phyloP scores from a whole-genome alignment of 1,140 invertebrate genomes.

The Microplitis mediator region DNA sequence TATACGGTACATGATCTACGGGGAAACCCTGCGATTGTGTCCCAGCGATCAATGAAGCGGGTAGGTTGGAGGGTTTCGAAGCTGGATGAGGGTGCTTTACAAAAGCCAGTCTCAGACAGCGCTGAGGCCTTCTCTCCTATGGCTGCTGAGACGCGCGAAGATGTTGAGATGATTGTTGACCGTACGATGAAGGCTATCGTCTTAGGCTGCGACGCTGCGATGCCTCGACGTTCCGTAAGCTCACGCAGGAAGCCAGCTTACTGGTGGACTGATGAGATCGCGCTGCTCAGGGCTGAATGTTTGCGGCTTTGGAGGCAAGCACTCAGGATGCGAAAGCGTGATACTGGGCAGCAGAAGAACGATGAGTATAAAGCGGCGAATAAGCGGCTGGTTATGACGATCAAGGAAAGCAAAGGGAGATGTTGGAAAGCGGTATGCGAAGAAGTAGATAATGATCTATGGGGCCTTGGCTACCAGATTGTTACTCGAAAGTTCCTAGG shows the following conservation, averaged over 20 bases:
- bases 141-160: not conserved
- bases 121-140: not conserved
- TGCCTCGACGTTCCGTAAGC: not conserved
- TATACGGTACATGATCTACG: not conserved
- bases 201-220: too few species aligned
- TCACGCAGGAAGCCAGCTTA: constrained; percentile 26
- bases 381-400: constrained; percentile 24
- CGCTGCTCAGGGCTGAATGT: constrained; percentile 34
- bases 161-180: not conserved
- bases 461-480: constrained; percentile 40
- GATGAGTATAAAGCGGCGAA: constrained; percentile 20
- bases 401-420: constrained; percentile 31
- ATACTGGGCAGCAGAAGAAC: not conserved
- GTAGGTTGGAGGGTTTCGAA: not conserved
- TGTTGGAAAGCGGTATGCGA: constrained; percentile 30
- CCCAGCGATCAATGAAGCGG: not conserved
- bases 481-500: constrained; percentile 28
- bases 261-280: constrained; percentile 47
- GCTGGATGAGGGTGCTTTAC: constrained; percentile 17
- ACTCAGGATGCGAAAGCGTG: not conserved
- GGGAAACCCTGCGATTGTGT: not conserved
- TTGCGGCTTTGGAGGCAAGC: constrained; percentile 17
- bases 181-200: not conserved
- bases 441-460: constrained; percentile 38
- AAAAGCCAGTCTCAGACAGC: constrained; percentile 10